phyloP scores from a whole-genome alignment of 2,113 vertebrate genomes.

The Trinectes maculatus region DNA sequence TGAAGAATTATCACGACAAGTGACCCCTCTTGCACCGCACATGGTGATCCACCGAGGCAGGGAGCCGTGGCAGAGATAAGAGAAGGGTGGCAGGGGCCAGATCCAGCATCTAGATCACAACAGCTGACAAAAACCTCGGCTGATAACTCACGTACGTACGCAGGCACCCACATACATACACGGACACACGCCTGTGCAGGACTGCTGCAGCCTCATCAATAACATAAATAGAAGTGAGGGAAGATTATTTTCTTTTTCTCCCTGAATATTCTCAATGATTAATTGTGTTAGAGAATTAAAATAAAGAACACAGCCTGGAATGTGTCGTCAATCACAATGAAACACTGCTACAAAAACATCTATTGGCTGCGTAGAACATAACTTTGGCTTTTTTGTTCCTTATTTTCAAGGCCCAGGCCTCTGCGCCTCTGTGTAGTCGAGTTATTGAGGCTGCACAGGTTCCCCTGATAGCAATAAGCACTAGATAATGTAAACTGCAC shows the following conservation, averaged over 20 bases:
- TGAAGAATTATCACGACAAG: too few species aligned
- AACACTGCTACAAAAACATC: neutral
- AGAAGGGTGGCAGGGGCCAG: neutral
- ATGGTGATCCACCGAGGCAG: too few species aligned
- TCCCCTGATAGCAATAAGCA: conserved; percentile 52
- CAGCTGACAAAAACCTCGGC: too few species aligned
- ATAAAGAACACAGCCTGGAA: neutral
- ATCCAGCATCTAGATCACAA: neutral
- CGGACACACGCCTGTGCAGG: too few species aligned
- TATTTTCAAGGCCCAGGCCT: neutral
- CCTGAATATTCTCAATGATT: neutral
- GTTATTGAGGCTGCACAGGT: conserved; percentile 26
- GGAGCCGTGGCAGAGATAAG: neutral
- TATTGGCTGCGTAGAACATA: conserved; percentile 12
- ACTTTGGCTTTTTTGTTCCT: conserved; percentile 20
- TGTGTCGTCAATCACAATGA: neutral
- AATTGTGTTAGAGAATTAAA: neutral
- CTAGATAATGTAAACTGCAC: conserved; percentile 47
- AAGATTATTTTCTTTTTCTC: neutral
- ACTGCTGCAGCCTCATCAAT: neutral
- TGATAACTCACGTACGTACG: neutral
- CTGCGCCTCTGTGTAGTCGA: neutral
- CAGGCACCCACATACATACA: too few species aligned
- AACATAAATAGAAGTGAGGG: neutral
- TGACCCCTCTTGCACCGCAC: too few species aligned